Evolutionary conservation across 1,140 invertebrate genomes (phyloP), one percentile per base, ranked within the genome.

Genomic region (Atta colombica): DNA sequence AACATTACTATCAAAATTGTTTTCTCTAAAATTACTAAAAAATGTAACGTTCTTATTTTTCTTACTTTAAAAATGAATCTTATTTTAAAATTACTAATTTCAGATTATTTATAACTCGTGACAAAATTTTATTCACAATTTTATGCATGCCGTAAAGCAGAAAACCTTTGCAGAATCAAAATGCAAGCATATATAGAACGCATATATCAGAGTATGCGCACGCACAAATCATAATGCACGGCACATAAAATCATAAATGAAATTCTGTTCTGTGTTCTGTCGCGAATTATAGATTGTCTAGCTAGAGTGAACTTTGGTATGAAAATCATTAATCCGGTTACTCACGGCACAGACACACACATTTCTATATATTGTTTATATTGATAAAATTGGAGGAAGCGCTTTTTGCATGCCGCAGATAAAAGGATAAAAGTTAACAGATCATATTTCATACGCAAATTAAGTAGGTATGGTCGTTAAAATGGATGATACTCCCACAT

Each of bases 211-310:
- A 49, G 35, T n/a, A 18, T 18, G 51, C 18, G 53, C 21, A 72
- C 45, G 25, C 69, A 53, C 55, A 75, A 60, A 75, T 75, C 72
- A 60, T 14, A 39, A 75, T 75, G 35, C 55, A 25, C 14, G 72
- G 21, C 35, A 25, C 53, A 55, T 75, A 55, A 61, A 75, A 75
- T 75, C 72, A 25, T 75, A 75, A 75, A 75, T 75, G 53, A 2
- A 60, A 60, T 60, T 21, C 55, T 7, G n/a, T 74, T 39, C 10
- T 58, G 31, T 58, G 65, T 77, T 66, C 39, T 65, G 31, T 78
- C 28, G 45, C 60, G 61, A 61, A 51, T 77, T 78, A 51, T 49
- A 31, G 25, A 78, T 78, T 25, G 55, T 78, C 18, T 16, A 28
- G 39, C 39, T 16, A 39, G 39, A 49, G 25, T 16, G n/a, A n/a